Base-by-base conservation (phyloP, 30 jellyfish, hydroid and myxozoan species). In the Aurelia sp. region DNA sequence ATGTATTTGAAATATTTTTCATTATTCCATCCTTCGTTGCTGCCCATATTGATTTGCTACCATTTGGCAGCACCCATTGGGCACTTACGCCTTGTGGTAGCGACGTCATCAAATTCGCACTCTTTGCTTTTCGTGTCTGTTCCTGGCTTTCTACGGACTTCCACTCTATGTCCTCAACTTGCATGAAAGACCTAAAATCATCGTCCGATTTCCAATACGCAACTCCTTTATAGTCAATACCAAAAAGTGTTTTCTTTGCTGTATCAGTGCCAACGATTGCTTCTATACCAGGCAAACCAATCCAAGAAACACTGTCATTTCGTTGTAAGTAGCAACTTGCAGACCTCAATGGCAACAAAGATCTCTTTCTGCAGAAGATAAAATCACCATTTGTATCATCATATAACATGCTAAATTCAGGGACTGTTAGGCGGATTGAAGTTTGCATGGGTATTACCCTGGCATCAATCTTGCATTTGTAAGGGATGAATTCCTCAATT, bases 321-420 rank as follows among this genome's bases (percentile, higher is more conserved):
- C 31, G 23, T 33, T 77, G 78, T 35, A 61, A 4, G 48, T 22
- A 77, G 67, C 88, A 77, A 31, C 19, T 21, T 23, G 21, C 18
- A n/a, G 23, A 21, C 23, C 19, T 61, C 16, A 44, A 3, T 44
- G 55, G 3, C 8, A 44, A 12, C 3, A 7, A 0, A 13, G 55
- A 44, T 44, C 15, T 44, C 55, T 44, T 44, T 22, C 15, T 30
- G 78, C 88, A 77, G 57, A 77, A 16, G 61, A 53, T 58, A 27
- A 77, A 21, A 19, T 77, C 78, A 44, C 63, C 30, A 19, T 77
- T 77, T 11, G 41, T 53, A 6, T 61, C 88, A 77, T 77, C 88
- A 77, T 11, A 77, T 9, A 77, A 58, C 60, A 77, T 60, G 78
- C 88, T 62, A 23, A 77, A 77, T 11, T 50, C 78, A 23, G 88